A percentile compares a stretch with the other conserved stretches of the same genome.
Evolutionary conservation across 2,888 invertebrate species (phyloP).

Genomic region (Drepanosiphum platanoidis): DNA sequence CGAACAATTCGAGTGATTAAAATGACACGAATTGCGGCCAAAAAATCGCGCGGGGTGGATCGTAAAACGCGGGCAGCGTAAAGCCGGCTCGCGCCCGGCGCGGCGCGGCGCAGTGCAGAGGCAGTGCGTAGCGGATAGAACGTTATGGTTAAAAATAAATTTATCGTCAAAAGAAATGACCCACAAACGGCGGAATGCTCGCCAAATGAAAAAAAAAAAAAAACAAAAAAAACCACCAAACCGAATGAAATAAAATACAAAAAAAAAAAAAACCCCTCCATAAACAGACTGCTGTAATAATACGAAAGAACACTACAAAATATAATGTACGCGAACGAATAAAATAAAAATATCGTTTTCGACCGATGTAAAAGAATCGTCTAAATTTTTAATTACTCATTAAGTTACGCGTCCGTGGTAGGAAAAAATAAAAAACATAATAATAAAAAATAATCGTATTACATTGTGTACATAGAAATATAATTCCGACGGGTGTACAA

Average conservation of each 20-base stretch:
- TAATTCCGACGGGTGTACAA: not conserved
- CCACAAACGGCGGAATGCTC: not conserved
- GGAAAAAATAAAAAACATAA: too few relatives aligned
- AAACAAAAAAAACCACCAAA: too few relatives aligned
- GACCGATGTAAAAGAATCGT: not conserved
- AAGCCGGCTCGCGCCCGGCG: too few relatives aligned
- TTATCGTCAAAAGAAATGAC: conserved; percentile 49
- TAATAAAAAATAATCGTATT: not conserved
- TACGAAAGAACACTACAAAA: too few relatives aligned
- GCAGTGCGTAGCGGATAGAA: conserved; percentile 6
- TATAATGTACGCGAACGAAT: not conserved
- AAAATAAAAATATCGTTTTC: not conserved
- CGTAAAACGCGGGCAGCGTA: not conserved
- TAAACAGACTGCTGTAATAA: not conserved
- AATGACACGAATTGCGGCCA: conserved; percentile 43
- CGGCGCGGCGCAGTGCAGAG: too few relatives aligned
- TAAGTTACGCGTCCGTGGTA: not conserved
- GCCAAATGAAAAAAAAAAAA: not conserved
- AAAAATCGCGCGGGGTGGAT: conserved; percentile 40
- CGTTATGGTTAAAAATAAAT: conserved; percentile 45
- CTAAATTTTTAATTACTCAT: conserved; percentile 24
- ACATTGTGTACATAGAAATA: not conserved
- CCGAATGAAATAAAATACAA: too few relatives aligned
- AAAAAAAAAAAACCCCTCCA: not conserved
- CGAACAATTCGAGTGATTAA: conserved; percentile 55